A percentile compares a stretch with the other conserved stretches of the same genome.
Conservation (phyloP, 2,797 vertebrate genomes). For the Brotogeris chrysoptera region DNA sequence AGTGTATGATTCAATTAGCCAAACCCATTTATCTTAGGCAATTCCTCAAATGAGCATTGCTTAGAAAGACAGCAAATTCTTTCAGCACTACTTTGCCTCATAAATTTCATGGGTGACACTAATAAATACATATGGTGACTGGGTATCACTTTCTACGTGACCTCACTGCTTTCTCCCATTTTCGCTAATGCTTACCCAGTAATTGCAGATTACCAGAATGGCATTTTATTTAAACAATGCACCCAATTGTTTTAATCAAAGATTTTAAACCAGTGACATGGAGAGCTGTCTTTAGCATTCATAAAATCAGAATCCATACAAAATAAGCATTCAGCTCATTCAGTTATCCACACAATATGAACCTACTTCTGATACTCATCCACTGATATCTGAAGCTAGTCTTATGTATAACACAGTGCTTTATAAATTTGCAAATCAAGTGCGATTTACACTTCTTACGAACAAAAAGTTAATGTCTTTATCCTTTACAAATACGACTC, state of each 20-base stretch:
- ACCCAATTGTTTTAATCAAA: constrained; percentile 5
- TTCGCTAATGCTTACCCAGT: constrained; percentile 7
- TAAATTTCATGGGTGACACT: constrained; percentile 64
- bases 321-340: neutral
- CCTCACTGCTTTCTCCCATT: constrained; percentile 9
- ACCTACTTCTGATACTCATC: neutral
- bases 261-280: constrained; percentile 16
- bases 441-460: neutral
- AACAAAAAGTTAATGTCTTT: constrained; percentile 20
- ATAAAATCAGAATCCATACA: neutral
- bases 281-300: constrained; percentile 17
- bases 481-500: neutral
- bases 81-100: constrained; percentile 54
- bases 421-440: neutral
- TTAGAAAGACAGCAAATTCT: constrained; percentile 67
- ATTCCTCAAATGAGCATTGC: constrained; percentile 73
- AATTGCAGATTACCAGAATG: constrained; percentile 29
- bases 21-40: constrained; percentile 77
- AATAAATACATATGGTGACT: constrained; percentile 53
- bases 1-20: constrained; percentile 80
- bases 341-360: neutral
- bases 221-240: constrained; percentile 1
- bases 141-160: constrained; percentile 22
- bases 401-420: neutral
- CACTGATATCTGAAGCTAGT: neutral